A percentile compares a stretch with the other conserved stretches of the same genome.
phyloP scores from a whole-genome alignment of 2,888 invertebrate species.

The Epinotia bilunana region DNA sequence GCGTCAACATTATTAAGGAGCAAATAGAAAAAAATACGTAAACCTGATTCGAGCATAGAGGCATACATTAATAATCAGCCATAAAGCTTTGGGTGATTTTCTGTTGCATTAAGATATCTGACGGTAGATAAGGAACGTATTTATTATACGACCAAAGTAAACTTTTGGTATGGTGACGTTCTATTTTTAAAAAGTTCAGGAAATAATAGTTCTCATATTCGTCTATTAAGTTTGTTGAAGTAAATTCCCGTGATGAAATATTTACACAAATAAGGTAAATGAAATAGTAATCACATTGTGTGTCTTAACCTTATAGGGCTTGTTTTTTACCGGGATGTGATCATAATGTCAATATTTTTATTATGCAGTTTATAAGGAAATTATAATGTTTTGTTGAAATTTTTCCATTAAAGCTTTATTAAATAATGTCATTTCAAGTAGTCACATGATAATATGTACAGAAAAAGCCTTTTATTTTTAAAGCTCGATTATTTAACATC shows the following conservation, averaged over 20 bases:
- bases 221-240: not conserved
- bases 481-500: too few relatives aligned
- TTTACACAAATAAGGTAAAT: conserved; percentile 35
- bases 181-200: not conserved
- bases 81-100: conserved; percentile 31
- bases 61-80: conserved; percentile 29
- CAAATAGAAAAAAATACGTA: conserved; percentile 26
- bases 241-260: not conserved
- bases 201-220: conserved; percentile 6
- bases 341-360: not conserved
- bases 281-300: not conserved
- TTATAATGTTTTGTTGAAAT: not conserved
- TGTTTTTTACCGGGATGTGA: not conserved
- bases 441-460: not conserved
- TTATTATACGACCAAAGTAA: not conserved
- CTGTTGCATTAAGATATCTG: conserved; percentile 1
- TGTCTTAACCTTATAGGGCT: too few relatives aligned
- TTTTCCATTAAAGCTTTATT: not conserved
- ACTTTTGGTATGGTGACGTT: not conserved
- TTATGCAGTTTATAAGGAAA: conserved; percentile 15
- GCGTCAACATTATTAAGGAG: conserved; percentile 32
- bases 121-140: not conserved
- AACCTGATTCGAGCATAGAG: conserved; percentile 22
- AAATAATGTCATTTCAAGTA: not conserved
- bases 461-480: too few relatives aligned